A percentile compares a stretch with the other conserved stretches of the same genome.
These are phyloP conservation scores for Cottoperca gobio DNA, from an alignment of 2,797 vertebrate species.

Conservation along the genomic window DNA sequence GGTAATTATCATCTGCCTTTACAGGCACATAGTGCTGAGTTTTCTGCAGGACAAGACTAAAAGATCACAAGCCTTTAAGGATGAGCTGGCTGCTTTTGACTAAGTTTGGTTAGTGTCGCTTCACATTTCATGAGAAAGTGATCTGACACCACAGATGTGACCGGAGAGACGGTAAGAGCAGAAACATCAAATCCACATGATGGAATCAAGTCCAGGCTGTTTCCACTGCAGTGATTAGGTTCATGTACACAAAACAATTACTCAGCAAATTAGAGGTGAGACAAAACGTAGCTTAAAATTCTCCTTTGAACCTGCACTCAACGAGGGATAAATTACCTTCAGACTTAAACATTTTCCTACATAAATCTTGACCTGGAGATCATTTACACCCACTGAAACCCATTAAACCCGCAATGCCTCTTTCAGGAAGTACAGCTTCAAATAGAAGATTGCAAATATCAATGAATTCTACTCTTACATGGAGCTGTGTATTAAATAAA, in stretches of 20 bases:
- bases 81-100: too few species aligned
- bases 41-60: too few species aligned
- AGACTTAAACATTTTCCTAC: slow-evolving; percentile 63
- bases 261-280: slow-evolving; percentile 80
- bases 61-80: too few species aligned
- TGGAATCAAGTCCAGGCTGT: too few species aligned
- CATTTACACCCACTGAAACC: slow-evolving; percentile 72
- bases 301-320: slow-evolving; percentile 64
- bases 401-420: slow-evolving; percentile 76
- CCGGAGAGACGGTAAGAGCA: too few species aligned
- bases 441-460: slow-evolving; percentile 78
- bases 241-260: slow-evolving; percentile 84
- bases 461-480: slow-evolving; percentile 77
- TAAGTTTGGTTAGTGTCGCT: too few species aligned
- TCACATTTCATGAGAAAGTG: too few species aligned
- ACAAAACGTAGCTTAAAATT: slow-evolving; percentile 79
- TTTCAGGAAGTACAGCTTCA: slow-evolving; percentile 79
- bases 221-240: too few species aligned
- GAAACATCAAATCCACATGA: too few species aligned
- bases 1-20: too few species aligned
- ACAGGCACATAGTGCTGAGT: too few species aligned
- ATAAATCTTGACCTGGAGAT: slow-evolving; percentile 73
- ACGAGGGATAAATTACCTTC: slow-evolving; percentile 64
- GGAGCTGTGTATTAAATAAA: slow-evolving; percentile 83
- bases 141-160: too few species aligned